Conservation (phyloP, 1,140 invertebrate species). For the Chrysomallon squamiferum region DNA sequence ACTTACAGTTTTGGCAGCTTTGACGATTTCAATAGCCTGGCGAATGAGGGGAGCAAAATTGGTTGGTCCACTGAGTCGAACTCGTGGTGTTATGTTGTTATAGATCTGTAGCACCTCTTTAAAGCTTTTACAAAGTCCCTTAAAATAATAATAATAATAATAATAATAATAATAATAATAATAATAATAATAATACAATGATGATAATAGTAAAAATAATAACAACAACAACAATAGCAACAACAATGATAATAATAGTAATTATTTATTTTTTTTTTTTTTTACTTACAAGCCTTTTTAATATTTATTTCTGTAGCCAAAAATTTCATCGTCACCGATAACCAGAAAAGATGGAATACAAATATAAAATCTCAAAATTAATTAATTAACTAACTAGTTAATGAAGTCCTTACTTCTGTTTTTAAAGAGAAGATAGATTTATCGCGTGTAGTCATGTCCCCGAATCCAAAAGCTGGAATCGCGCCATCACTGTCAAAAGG, state of each 20-base stretch:
- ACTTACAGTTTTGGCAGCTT: conserved; percentile 43
- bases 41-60: conserved; percentile 66
- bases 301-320: too few species aligned
- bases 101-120: conserved; percentile 47
- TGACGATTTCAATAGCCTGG: conserved; percentile 61
- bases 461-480: conserved; percentile 66
- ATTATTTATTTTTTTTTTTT: too few species aligned
- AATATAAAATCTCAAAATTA: too few species aligned
- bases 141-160: conserved; percentile 9
- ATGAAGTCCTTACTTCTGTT: conserved; percentile 14
- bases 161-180: too few species aligned
- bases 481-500: conserved; percentile 62
- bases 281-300: too few species aligned
- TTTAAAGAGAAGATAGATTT: conserved; percentile 62
- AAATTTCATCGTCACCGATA: too few species aligned
- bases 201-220: not conserved
- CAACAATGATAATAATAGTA: too few species aligned
- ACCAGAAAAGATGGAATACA: too few species aligned
- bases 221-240: too few species aligned
- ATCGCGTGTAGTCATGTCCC: conserved; percentile 63
- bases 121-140: conserved; percentile 46
- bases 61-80: conserved; percentile 64
- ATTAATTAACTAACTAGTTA: too few species aligned
- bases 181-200: too few species aligned
- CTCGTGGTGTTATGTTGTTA: conserved; percentile 48